Base-by-base conservation (phyloP, 92 coral and sea anemone species). In the Porites lobata region DNA sequence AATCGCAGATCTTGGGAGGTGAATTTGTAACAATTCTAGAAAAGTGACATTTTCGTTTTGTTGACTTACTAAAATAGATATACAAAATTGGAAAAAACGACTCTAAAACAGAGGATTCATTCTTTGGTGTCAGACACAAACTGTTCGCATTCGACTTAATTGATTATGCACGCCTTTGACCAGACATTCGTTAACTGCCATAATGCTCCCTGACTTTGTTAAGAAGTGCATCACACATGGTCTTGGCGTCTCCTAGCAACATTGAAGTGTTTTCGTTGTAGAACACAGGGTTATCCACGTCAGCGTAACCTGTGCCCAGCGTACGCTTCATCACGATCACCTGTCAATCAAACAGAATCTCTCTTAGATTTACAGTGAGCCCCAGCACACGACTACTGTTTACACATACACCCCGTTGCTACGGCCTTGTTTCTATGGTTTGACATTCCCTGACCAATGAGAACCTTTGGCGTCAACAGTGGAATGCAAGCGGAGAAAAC, bases 171-270 rank as follows among this genome's bases (percentile, higher is more conserved):
- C 8, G 11, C 43, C 17, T 50, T 54, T 9, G 3, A 17, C 21
- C 18, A 3, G 8, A 69, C 69, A 12, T 12, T 77, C 75, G 89
- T 92, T 76, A 92, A 75, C 87, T 78, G 89, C 85, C 79, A 86
- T 95, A 95, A 81, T 95, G 98, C 2, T 80, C 50, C 69, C 80
- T 89, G 87, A 95, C 94, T 66, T 95, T 95, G 79, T 81, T 78
- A 52, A 93, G 94, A 11, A 97, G 90, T 57, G 94, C 83, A 74
- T 97, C 99, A 59, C 99, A 97, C 84, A 94, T 90, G 74, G 95
- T 87, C 83, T 97, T 97, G 74, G 99, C 99, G 94, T 97, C 99
- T 61, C 99, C 99, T 89, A 97, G 96, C 87, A 97, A 94, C 99
- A 97, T 97, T 43, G 91, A 76, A 56, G 96, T 97, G 89, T 97